These are phyloP conservation scores for Trinorchestia longiramus DNA, from an alignment of 1,140 invertebrate genomes.

Conservation along the genomic window DNA sequence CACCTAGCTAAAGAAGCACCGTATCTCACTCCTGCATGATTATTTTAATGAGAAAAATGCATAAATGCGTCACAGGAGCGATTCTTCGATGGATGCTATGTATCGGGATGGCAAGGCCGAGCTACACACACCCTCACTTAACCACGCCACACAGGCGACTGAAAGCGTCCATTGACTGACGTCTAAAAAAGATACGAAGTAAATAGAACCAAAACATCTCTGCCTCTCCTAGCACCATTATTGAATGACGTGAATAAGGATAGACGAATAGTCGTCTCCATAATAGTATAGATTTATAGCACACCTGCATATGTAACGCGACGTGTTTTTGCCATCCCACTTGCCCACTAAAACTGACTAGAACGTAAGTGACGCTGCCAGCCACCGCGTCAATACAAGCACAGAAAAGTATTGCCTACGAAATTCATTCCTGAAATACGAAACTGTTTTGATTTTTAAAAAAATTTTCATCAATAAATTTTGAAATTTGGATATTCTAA, in stretches of 20 bases:
- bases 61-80: not conserved
- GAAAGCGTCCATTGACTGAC: not conserved
- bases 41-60: not conserved
- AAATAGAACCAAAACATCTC: conserved; percentile 1
- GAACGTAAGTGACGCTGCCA: no score
- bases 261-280: not conserved
- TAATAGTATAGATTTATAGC: not conserved
- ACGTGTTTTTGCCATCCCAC: no score
- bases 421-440: no score
- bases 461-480: no score
- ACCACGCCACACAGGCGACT: not conserved
- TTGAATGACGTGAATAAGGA: not conserved
- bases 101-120: not conserved
- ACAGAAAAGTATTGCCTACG: no score
- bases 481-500: no score
- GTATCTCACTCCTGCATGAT: not conserved
- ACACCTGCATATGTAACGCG: not conserved
- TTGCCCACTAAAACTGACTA: no score
- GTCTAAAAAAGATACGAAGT: not conserved
- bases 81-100: not conserved
- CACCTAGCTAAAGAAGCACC: not conserved
- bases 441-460: no score
- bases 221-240: not conserved
- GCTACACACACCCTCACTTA: not conserved
- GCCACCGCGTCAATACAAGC: no score